Evolutionary conservation across 2,113 vertebrate species (phyloP), one percentile per base, ranked within the genome.

Genomic region (Pao palembangensis): DNA sequence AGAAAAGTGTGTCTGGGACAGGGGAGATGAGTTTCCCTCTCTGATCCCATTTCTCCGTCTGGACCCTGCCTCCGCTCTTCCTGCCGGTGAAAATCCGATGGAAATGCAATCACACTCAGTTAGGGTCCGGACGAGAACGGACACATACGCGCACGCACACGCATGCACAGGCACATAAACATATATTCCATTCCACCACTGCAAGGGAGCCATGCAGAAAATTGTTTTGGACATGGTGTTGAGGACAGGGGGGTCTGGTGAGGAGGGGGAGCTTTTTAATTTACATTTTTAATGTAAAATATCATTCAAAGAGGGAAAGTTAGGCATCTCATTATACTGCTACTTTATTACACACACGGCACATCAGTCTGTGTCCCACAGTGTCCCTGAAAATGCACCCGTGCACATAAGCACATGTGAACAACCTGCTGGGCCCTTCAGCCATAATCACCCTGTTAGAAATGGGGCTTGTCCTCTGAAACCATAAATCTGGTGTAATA

Each of bases 221-320:
- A 91, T 90, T 87, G 87, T 90, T 91, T 90, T 90, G 88, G 89
- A 89, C 83, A 88, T 76, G 60, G 69, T 82, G 87, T 88, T 86
- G 87, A 81, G 80, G 76, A 75, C 71, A 76, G 64, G 65, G 80
- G 77, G 69, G 57, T 68, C 60, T 69, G 70, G 75, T 56, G 72
- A 69, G 59, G 70, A 67, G 69, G 65, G 71, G 18, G n/a, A 19
- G 51, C 75, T 82, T 88, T 89, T 88, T 85, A 86, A 90, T 91
- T 88, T 89, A 87, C 85, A 90, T 91, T 88, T 90, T 88, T 88
- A 90, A 91, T 89, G 88, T 76, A 83, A 86, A 88, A 88, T 87
- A 88, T 88, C 84, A 87, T 88, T 89, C 87, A 89, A 83, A 76
- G 69, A 71, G 78, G 76, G 73, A 84, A 86, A 87, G 81, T 88